Conservation (phyloP, 2,888 invertebrate genomes). For the Glyphotaelius pellucidus region DNA sequence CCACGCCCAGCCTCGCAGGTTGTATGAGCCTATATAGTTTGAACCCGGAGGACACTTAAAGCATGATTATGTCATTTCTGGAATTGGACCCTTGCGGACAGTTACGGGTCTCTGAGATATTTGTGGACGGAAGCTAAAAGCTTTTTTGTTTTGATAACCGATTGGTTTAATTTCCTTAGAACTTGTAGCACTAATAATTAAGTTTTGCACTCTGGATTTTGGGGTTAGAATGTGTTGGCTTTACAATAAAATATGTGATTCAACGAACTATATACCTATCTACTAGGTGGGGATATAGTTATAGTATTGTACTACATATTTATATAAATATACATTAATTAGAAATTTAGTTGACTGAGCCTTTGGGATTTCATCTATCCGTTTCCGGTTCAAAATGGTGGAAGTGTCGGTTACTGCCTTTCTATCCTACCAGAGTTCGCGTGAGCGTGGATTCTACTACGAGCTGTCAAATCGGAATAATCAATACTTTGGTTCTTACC, state of each 20-base stretch:
- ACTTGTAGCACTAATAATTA: neutral
- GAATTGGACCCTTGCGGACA: neutral
- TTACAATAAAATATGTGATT: neutral
- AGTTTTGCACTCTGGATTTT: neutral
- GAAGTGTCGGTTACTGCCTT: too few species aligned
- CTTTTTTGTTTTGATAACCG: neutral
- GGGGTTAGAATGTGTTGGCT: neutral
- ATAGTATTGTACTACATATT: neutral
- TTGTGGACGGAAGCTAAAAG: neutral
- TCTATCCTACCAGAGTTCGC: too few species aligned
- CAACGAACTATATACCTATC: neutral
- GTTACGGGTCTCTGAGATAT: neutral
- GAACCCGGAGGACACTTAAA: neutral
- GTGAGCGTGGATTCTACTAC: too few species aligned
- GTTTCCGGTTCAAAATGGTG: too few species aligned
- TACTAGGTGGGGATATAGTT: neutral
- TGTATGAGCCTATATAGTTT: neutral
- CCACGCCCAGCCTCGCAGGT: neutral
- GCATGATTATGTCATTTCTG: conserved; percentile 9
- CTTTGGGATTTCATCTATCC: too few species aligned
- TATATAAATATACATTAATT: too few species aligned
- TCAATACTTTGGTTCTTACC: too few species aligned
- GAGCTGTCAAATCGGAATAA: too few species aligned
- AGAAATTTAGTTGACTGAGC: too few species aligned
- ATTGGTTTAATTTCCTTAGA: neutral